A percentile compares a stretch with the other conserved stretches of the same genome.
These are phyloP conservation scores for Bombus soroeensis DNA, from an alignment of 1,140 invertebrate genomes.

Conservation along the genomic window DNA sequence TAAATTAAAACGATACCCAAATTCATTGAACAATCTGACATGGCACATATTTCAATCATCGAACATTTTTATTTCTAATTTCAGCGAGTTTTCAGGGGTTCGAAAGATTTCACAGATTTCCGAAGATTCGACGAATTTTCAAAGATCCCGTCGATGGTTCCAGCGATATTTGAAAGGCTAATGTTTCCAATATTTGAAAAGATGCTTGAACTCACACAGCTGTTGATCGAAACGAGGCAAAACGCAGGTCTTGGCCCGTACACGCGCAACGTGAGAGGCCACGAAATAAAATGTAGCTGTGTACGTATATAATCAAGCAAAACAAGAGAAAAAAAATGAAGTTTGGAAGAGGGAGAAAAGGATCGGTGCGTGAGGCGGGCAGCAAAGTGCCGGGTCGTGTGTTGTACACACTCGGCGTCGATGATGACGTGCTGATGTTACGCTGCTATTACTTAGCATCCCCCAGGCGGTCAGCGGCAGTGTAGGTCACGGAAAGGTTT, in stretches of 20 bases:
- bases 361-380: slow-evolving; percentile 34
- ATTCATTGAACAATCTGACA: neutral
- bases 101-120: neutral
- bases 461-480: slow-evolving; percentile 21
- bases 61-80: neutral
- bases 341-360: neutral
- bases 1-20: neutral
- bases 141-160: neutral
- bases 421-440: slow-evolving; percentile 65
- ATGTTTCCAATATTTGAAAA: neutral
- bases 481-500: slow-evolving; percentile 39
- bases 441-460: slow-evolving; percentile 66
- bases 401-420: slow-evolving; percentile 47
- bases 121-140: neutral
- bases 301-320: slow-evolving; percentile 48
- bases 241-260: neutral
- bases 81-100: neutral
- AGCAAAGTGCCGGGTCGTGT: slow-evolving; percentile 39
- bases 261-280: neutral
- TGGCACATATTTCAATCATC: neutral
- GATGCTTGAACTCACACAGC: neutral
- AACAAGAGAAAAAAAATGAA: neutral
- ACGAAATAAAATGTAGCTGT: slow-evolving; percentile 35
- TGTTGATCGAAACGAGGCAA: neutral
- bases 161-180: neutral